A percentile compares a stretch with the other conserved stretches of the same genome.
phyloP scores from a whole-genome alignment of 2,888 invertebrate genomes.

The Drosophila tanythrix region DNA sequence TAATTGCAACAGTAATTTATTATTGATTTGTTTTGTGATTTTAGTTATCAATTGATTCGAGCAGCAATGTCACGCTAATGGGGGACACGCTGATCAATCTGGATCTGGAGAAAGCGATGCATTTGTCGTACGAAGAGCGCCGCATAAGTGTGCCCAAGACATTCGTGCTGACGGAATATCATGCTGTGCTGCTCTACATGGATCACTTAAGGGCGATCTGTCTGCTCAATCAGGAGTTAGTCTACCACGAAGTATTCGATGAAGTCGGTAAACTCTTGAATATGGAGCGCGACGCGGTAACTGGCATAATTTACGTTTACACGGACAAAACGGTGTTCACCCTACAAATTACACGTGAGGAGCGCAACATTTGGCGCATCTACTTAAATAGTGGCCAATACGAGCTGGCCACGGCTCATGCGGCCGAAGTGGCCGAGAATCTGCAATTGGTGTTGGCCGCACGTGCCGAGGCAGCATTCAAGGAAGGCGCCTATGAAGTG shows the following conservation, averaged over 20 bases:
- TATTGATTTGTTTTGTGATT: background rate
- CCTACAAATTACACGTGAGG: constrained; percentile 93
- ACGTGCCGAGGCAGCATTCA: constrained; percentile 94
- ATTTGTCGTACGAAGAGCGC: constrained; percentile 79
- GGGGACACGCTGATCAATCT: constrained; percentile 70
- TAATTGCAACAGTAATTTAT: background rate
- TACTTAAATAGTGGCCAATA: constrained; percentile 94
- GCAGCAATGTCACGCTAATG: constrained; percentile 45
- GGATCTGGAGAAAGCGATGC: constrained; percentile 68
- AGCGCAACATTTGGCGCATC: constrained; percentile 94
- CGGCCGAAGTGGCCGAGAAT: constrained; percentile 91
- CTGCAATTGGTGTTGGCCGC: constrained; percentile 93
- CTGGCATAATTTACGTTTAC: constrained; percentile 93
- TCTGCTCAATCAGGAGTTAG: constrained; percentile 92
- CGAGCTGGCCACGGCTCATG: constrained; percentile 93
- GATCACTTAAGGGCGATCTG: constrained; percentile 94
- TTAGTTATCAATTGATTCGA: constrained; percentile 56
- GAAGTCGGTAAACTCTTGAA: constrained; percentile 93
- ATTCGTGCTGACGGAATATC: constrained; percentile 95
- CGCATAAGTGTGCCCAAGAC: constrained; percentile 87
- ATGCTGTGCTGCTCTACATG: constrained; percentile 92
- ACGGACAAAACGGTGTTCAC: constrained; percentile 94
- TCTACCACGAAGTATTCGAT: constrained; percentile 93
- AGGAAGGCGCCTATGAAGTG: constrained; percentile 90
- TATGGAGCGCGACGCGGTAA: constrained; percentile 92